Evolutionary conservation across 2,888 invertebrate species (phyloP).

Genomic region (Nymphalis polychloros): DNA sequence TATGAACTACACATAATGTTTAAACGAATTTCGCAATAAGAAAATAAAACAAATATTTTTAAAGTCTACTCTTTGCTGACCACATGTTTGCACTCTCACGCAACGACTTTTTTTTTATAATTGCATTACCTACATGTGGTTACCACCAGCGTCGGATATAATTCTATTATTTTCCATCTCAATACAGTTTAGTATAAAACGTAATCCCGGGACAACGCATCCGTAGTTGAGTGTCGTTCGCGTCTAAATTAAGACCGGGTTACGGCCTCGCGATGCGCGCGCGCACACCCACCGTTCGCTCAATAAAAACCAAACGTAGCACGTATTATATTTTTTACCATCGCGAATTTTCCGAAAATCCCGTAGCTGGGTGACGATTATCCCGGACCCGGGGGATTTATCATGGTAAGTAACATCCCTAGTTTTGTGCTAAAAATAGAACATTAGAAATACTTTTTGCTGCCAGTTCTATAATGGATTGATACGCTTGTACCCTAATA

Average conservation of each 20-base stretch:
- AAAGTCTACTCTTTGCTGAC: neutral
- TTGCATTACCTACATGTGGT: conserved; percentile 47
- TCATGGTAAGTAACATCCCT: conserved; percentile 53
- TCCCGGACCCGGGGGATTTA: conserved; percentile 33
- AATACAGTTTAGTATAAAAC: conserved; percentile 59
- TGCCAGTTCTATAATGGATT: conserved; percentile 30
- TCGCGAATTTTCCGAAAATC: conserved; percentile 56
- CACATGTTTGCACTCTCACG: conserved; percentile 35
- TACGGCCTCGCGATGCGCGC: conserved; percentile 72
- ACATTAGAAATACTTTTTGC: conserved; percentile 45
- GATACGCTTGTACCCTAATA: conserved; percentile 45
- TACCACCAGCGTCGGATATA: conserved; percentile 43
- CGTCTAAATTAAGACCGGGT: conserved; percentile 77
- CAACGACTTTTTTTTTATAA: conserved; percentile 42
- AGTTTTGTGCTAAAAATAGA: conserved; percentile 46
- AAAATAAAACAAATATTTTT: conserved; percentile 6
- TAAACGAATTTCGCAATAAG: neutral
- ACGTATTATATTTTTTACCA: conserved; percentile 74
- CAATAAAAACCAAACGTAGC: conserved; percentile 75
- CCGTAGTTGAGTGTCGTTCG: conserved; percentile 64
- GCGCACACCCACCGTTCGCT: conserved; percentile 64
- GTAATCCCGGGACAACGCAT: conserved; percentile 62
- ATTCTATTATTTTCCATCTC: conserved; percentile 47
- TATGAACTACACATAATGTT: too few relatives aligned
- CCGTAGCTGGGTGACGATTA: conserved; percentile 31